Percentiles rank a stretch among this genome's conserved stretches.
These are phyloP conservation scores for Sardina pilchardus DNA, from an alignment of 2,113 vertebrate genomes.

Conservation along the genomic window DNA sequence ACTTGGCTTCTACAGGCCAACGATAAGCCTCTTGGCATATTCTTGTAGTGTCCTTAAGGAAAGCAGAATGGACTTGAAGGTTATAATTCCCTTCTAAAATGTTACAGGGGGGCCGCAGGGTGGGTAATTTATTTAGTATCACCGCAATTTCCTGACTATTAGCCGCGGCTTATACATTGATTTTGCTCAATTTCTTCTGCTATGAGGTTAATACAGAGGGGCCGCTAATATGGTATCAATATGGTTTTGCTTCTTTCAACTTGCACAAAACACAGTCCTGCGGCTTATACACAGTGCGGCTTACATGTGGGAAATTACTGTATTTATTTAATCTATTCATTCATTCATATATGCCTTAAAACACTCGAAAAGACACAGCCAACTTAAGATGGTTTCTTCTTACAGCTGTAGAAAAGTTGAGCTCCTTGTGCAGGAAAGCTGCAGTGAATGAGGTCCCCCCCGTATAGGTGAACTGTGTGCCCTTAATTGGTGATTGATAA, in stretches of 20 bases:
- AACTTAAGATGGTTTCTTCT: background rate
- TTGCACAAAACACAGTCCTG: no score
- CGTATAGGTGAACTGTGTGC: background rate
- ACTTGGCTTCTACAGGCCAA: background rate
- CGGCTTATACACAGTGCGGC: no score
- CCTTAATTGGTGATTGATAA: conserved; percentile 59
- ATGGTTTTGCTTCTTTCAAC: no score
- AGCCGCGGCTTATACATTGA: no score
- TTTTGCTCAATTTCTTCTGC: no score
- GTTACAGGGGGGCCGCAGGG: background rate
- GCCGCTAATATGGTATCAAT: no score
- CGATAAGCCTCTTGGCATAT: background rate
- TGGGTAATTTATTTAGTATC: background rate
- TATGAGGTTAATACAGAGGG: no score
- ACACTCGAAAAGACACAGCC: no score
- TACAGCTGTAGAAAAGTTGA: background rate
- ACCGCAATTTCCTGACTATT: no score
- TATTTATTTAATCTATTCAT: no score
- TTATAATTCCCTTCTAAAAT: background rate
- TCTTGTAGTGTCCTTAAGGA: background rate
- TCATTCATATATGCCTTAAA: background rate
- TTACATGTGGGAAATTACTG: no score
- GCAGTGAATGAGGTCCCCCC: background rate
- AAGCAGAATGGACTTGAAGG: background rate
- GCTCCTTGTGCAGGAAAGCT: background rate